These are phyloP conservation scores for Glaucomys volans DNA, from an alignment of 2,113 vertebrate genomes.

Conservation along the genomic window DNA sequence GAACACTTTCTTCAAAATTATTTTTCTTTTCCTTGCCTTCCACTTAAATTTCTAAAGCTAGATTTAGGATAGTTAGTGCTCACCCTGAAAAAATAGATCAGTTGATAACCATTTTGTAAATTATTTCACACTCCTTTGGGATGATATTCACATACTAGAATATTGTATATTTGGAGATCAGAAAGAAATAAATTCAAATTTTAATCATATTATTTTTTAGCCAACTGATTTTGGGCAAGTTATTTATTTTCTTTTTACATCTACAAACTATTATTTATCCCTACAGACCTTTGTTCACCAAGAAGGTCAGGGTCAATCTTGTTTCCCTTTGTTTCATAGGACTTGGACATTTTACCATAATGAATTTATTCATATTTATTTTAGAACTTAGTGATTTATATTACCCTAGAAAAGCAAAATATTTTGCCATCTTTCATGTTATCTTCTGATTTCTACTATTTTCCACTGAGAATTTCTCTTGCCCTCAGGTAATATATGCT, in stretches of 20 bases:
- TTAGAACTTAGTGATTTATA: background rate
- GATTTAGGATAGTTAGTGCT: background rate
- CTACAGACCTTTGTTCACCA: accelerated
- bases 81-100: background rate
- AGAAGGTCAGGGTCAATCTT: background rate
- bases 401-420: background rate
- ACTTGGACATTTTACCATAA: background rate
- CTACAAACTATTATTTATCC: background rate
- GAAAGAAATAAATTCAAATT: background rate
- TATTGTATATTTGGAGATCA: background rate
- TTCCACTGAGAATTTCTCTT: slow-evolving; percentile 3
- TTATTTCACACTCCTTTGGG: background rate
- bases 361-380: background rate
- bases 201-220: background rate
- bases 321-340: background rate
- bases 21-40: background rate
- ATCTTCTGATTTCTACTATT: background rate
- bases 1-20: background rate
- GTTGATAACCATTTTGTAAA: background rate
- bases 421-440: background rate
- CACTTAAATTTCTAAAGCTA: slow-evolving; percentile 14
- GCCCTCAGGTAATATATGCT: background rate
- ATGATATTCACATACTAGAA: background rate
- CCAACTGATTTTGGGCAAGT: background rate
- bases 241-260: background rate